Evolutionary conservation across 2,113 vertebrate species (phyloP).

Genomic region (Megaptera novaeangliae): DNA sequence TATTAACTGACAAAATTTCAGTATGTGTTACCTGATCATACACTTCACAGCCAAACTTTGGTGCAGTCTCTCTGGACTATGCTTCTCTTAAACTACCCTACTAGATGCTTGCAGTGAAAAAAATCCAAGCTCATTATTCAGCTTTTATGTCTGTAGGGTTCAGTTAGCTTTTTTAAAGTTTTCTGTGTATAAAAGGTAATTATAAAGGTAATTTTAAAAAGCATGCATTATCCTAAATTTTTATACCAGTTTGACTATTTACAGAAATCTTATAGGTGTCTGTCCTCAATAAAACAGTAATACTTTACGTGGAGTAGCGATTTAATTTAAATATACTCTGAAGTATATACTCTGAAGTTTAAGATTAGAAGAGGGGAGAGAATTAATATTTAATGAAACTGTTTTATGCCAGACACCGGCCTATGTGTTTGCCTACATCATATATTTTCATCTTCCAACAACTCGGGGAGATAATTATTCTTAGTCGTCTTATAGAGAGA

Average conservation of each 20-base stretch:
- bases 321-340: neutral
- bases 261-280: neutral
- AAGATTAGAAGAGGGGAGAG: neutral
- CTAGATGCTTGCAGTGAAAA: neutral
- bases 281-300: neutral
- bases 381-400: neutral
- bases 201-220: constrained; percentile 16
- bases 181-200: neutral
- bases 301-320: neutral
- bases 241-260: neutral
- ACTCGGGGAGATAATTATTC: neutral
- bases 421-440: neutral
- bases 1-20: neutral
- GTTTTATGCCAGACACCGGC: neutral
- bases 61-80: neutral
- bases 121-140: neutral
- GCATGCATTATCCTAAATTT: neutral
- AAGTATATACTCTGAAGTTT: neutral
- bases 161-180: neutral
- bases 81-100: neutral
- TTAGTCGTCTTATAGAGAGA: neutral
- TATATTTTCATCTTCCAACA: neutral
- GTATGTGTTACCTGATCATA: neutral
- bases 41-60: neutral
- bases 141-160: neutral